A percentile compares a stretch with the other conserved stretches of the same genome.
Evolutionary conservation across 2,797 vertebrate genomes (phyloP).

Genomic region (Hypotaenidia okinawae): DNA sequence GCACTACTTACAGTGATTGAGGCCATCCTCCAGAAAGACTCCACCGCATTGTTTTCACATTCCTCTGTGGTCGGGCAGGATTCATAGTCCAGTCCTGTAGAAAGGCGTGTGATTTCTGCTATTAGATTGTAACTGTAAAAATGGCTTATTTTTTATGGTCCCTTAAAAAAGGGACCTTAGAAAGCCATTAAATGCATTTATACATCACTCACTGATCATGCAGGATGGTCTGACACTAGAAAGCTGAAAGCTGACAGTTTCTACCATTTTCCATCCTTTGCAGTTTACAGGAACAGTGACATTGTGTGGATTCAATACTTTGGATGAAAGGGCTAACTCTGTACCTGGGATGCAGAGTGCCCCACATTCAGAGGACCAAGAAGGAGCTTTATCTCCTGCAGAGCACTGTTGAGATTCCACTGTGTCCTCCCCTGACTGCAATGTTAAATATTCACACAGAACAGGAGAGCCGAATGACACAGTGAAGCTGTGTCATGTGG

Average conservation of each 20-base stretch:
- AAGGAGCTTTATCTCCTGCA: background rate
- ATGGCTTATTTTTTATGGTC: no score
- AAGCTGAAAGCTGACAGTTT: background rate
- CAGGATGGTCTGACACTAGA: background rate
- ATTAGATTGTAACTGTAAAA: background rate
- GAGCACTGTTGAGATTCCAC: background rate
- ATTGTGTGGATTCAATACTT: background rate
- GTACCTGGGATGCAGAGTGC: background rate
- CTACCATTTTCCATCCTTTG: background rate
- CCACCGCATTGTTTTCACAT: slow-evolving; percentile 78
- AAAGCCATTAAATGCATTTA: background rate
- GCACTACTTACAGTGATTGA: slow-evolving; percentile 75
- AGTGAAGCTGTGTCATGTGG: background rate
- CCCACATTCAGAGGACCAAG: background rate
- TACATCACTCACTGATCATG: background rate
- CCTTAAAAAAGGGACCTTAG: background rate
- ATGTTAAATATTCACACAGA: background rate
- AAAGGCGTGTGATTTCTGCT: background rate
- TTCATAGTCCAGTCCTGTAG: slow-evolving; percentile 75
- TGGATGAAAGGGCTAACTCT: background rate
- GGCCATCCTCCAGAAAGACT: slow-evolving; percentile 80
- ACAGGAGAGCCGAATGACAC: background rate
- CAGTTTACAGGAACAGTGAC: background rate
- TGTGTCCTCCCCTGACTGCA: background rate
- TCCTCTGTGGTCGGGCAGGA: slow-evolving; percentile 76